These are phyloP conservation scores for Sminthurides bifidus DNA, from an alignment of 1,140 invertebrate species.

Conservation along the genomic window DNA sequence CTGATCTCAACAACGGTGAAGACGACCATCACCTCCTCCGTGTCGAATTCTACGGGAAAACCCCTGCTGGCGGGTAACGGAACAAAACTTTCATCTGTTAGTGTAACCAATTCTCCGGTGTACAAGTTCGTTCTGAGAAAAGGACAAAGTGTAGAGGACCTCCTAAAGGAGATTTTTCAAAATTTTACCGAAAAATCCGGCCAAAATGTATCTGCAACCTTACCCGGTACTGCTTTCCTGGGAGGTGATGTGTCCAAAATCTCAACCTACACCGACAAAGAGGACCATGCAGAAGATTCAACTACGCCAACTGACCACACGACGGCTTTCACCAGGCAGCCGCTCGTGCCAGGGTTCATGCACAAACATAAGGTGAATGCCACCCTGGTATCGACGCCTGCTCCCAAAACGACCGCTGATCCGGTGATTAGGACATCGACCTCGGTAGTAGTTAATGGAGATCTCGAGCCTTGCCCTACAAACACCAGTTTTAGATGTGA, in stretches of 20 bases:
- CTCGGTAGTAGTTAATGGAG: constrained; percentile 20
- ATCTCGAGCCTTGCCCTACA: constrained; percentile 3
- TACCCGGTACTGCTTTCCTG: too few species aligned
- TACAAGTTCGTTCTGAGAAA: constrained; percentile 30
- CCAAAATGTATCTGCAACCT: not conserved
- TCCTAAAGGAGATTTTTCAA: constrained; percentile 28
- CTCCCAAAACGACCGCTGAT: constrained; percentile 6
- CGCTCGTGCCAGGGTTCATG: too few species aligned
- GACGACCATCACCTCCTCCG: not conserved
- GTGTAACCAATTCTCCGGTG: constrained; percentile 24
- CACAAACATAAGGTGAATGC: too few species aligned
- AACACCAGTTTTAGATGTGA: constrained; percentile 39
- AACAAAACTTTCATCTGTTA: constrained; percentile 16
- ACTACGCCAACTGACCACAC: not conserved
- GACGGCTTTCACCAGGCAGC: too few species aligned
- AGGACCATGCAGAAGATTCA: not conserved
- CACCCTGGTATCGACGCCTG: too few species aligned
- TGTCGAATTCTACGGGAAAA: not conserved
- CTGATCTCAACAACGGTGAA: constrained; percentile 7
- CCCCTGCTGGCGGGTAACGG: not conserved
- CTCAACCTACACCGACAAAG: not conserved
- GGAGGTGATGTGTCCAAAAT: not conserved
- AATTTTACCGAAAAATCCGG: constrained; percentile 24
- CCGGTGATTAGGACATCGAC: constrained; percentile 17
- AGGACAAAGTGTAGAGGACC: constrained; percentile 29